Percentiles rank a stretch among this genome's conserved stretches.
Conservation (phyloP, 1,140 invertebrate species). For the Steinernema khuongi region DNA sequence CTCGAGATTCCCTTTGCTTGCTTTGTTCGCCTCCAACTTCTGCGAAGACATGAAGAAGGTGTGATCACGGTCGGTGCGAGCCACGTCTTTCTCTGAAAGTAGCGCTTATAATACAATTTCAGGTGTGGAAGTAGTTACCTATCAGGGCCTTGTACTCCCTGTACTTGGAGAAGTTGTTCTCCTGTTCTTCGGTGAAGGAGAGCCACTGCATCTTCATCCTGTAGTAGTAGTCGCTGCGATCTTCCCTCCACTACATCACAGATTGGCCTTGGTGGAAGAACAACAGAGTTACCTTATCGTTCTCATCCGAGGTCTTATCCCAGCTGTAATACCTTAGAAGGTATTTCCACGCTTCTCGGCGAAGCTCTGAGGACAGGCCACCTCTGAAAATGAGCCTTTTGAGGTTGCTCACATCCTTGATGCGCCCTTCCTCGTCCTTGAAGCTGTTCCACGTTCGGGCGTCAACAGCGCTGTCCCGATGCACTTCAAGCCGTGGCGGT, state of each 20-base stretch:
- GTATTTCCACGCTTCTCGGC: conserved; percentile 88
- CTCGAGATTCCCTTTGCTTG: conserved; percentile 80
- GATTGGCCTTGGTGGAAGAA: no score
- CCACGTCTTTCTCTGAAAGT: conserved; percentile 90
- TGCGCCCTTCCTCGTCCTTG: conserved; percentile 29
- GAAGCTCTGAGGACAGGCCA: conserved; percentile 62
- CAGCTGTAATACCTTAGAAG: conserved; percentile 81
- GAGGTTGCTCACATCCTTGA: conserved; percentile 44
- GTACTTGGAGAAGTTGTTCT: conserved; percentile 78
- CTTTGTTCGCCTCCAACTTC: conserved; percentile 61
- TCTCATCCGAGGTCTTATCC: conserved; percentile 71
- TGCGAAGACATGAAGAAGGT: conserved; percentile 71
- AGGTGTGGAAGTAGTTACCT: no score
- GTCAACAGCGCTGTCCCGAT: conserved; percentile 32
- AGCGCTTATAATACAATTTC: no score
- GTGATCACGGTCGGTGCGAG: conserved; percentile 84
- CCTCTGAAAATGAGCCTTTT: conserved; percentile 54
- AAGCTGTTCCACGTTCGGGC: conserved; percentile 28
- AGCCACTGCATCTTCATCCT: conserved; percentile 94
- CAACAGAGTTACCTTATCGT: conserved; percentile 66
- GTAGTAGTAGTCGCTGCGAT: conserved; percentile 74
- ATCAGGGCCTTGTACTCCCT: conserved; percentile 86
- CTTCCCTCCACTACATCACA: conserved; percentile 37
- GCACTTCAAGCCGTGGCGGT: conserved; percentile 35
- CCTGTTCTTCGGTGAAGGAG: conserved; percentile 78